Evolutionary conservation across 2,888 invertebrate genomes (phyloP), one percentile per base, ranked within the genome.

Genomic region (Sipha maydis): DNA sequence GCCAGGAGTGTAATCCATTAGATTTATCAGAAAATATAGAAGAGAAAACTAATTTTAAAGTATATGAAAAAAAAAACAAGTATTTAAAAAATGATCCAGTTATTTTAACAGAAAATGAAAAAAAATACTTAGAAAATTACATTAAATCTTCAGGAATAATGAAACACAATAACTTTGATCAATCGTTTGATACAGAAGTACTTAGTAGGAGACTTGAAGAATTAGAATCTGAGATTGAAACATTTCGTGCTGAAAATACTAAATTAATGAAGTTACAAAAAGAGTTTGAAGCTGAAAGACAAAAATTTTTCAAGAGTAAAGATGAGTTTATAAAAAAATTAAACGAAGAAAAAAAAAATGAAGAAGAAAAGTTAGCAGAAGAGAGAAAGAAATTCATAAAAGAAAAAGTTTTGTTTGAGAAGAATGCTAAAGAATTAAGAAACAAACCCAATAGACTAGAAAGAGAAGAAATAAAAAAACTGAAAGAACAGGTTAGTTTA

Each of bases 371-470:
- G 91, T 91, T 95, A 90, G 94, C 94, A 89, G 95, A 95, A 90
- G 95, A 95, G 91, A 94, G 94, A 90, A 94, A 95, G 90, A 95
- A 95, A 91, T 91, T 96, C 17, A 92, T 92, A n/a, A 94, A 95
- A 90, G 95, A 95, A 90, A 95, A 94, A 91, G 92, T 93, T 89
- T 93, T 94, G 83, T 93, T 95, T 91, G 95, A 95, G 83, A 94
- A 93, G 90, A 94, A 95, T 92, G 93, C 95, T 38, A 94, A 94
- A 91, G 95, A 95, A 90, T 93, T 95, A 90, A 95, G 95, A 91
- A 94, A 94, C n/a, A 92, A 94, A 89, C 93, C 94, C 0, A 94
- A 92, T 89, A 95, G 94, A 91, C 94, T 95, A 91, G 96, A 96
- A 89, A 94, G 95, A 90, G 95, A 95, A 91, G 96, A 96, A 92